A percentile compares a stretch with the other conserved stretches of the same genome.
phyloP scores from a whole-genome alignment of 2,113 vertebrate species.

The Tor tambroides region DNA sequence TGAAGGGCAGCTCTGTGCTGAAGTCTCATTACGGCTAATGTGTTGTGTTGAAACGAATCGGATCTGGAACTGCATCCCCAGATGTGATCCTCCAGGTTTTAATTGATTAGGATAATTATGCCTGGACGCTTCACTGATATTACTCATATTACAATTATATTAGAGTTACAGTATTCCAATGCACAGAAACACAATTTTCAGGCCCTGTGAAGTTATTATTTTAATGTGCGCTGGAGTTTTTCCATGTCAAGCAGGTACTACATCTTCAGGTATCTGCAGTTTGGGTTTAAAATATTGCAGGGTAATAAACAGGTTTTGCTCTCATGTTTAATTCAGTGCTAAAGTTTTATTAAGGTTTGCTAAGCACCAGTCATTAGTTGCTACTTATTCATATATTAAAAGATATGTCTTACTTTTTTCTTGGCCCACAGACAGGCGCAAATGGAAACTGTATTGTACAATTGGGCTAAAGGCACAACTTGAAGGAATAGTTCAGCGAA shows the following conservation, averaged over 20 bases:
- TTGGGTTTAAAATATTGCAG: not conserved
- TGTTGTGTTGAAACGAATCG: too few relatives aligned
- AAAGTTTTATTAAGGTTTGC: slow-evolving; percentile 5
- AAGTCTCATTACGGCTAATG: too few relatives aligned
- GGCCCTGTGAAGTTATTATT: not conserved
- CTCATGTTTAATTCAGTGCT: slow-evolving; percentile 1
- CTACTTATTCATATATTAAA: not conserved
- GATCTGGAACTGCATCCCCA: too few relatives aligned
- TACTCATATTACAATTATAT: too few relatives aligned
- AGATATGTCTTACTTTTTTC: not conserved
- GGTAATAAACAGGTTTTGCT: slow-evolving; percentile 3
- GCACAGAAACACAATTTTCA: too few relatives aligned
- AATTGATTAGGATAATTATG: too few relatives aligned
- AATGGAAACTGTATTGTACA: not conserved
- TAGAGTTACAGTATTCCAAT: too few relatives aligned
- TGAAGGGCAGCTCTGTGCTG: too few relatives aligned
- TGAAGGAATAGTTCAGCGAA: not conserved
- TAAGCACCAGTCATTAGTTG: slow-evolving; percentile 30
- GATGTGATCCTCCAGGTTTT: too few relatives aligned
- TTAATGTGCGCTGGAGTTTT: not conserved
- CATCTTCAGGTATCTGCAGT: slow-evolving; percentile 11
- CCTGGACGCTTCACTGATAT: too few relatives aligned
- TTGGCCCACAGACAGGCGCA: not conserved
- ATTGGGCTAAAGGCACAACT: not conserved
- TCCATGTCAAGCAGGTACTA: not conserved